Conservation (phyloP, 2,113 vertebrate species). For the Cyphomyrus discorhynchus region DNA sequence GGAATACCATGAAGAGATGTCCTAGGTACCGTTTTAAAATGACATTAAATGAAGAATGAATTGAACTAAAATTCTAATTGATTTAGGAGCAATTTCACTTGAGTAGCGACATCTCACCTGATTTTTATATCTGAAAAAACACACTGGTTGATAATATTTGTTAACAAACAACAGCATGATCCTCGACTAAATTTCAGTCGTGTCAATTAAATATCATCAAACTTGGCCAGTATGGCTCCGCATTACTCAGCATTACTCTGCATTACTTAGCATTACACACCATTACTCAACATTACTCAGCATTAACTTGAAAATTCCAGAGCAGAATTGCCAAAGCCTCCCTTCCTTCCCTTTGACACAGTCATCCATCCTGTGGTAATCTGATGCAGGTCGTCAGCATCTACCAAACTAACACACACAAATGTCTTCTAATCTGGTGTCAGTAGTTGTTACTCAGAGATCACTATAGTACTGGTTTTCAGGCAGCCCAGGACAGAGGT, state of each 20-base stretch:
- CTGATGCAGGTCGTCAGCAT: not conserved
- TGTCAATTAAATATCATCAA: not conserved
- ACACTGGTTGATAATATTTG: not conserved
- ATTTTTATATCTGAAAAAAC: not conserved
- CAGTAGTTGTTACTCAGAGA: not conserved
- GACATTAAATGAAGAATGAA: not conserved
- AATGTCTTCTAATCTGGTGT: not conserved
- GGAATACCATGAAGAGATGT: not conserved
- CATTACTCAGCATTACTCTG: not conserved
- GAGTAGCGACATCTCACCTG: not conserved
- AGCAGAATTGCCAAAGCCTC: not conserved
- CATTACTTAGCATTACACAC: not conserved
- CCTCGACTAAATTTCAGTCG: not conserved
- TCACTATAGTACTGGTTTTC: not conserved
- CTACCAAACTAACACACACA: not conserved
- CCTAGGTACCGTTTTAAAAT: not conserved
- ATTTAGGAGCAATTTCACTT: not conserved
- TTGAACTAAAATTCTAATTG: not conserved
- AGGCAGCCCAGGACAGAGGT: not conserved
- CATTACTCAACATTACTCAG: not conserved
- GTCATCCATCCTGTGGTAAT: not conserved
- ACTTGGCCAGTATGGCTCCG: not conserved
- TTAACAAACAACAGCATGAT: not conserved
- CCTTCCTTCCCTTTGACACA: not conserved
- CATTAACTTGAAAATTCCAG: not conserved